These are phyloP conservation scores for Nymphalis urticae DNA, from an alignment of 2,888 invertebrate species.

Conservation along the genomic window DNA sequence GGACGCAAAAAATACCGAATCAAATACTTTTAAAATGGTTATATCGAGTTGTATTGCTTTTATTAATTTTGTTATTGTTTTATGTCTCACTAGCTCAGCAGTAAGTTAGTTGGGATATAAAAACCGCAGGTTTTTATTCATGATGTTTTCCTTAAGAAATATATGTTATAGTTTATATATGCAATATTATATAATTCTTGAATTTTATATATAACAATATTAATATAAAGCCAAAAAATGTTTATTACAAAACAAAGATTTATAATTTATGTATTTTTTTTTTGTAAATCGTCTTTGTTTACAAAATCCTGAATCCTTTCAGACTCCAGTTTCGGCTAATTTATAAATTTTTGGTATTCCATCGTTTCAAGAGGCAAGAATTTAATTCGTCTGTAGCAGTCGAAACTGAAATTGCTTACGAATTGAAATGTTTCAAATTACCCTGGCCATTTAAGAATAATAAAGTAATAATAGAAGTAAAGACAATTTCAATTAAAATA, in stretches of 20 bases:
- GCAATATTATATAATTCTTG: too few relatives aligned
- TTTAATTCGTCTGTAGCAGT: slow-evolving; percentile 44
- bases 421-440: slow-evolving; percentile 44
- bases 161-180: too few relatives aligned
- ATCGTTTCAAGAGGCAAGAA: slow-evolving; percentile 40
- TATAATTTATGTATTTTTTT: neutral
- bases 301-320: slow-evolving; percentile 28
- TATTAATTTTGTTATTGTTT: too few relatives aligned
- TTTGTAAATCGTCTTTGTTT: slow-evolving; percentile 6
- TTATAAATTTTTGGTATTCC: slow-evolving; percentile 38
- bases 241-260: neutral
- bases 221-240: too few relatives aligned
- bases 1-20: slow-evolving; percentile 65
- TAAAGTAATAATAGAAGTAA: slow-evolving; percentile 30
- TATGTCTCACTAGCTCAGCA: too few relatives aligned
- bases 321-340: slow-evolving; percentile 31
- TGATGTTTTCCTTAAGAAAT: too few relatives aligned
- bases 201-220: too few relatives aligned
- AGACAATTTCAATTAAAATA: slow-evolving; percentile 20
- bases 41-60: too few relatives aligned
- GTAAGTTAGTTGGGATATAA: too few relatives aligned
- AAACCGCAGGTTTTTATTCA: too few relatives aligned
- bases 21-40: neutral
- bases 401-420: slow-evolving; percentile 40
- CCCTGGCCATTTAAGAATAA: slow-evolving; percentile 34